These are phyloP conservation scores for Seladonia tumulorum DNA, from an alignment of 2,888 invertebrate species.

Conservation along the genomic window DNA sequence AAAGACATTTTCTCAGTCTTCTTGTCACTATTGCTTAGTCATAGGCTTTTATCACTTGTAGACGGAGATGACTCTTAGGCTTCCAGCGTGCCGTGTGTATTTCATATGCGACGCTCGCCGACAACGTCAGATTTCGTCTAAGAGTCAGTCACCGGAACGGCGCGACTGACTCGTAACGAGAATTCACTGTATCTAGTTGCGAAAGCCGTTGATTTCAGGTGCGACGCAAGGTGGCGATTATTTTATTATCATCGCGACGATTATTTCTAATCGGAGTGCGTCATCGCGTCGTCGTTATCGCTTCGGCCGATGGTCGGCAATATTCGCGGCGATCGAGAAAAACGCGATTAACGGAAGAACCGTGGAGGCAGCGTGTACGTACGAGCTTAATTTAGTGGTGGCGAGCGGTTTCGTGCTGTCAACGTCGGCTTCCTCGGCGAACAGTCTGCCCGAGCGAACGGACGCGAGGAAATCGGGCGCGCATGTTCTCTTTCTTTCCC, in stretches of 20 bases:
- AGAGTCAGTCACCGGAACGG: no score
- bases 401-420: slow-evolving; percentile 14
- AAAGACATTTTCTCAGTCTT: no score
- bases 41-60: no score
- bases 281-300: not conserved
- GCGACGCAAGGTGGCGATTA: not conserved
- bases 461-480: slow-evolving; percentile 6
- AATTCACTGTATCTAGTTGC: no score
- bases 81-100: no score
- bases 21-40: no score
- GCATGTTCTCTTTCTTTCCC: not conserved
- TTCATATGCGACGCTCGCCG: no score
- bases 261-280: not conserved
- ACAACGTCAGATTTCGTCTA: no score
- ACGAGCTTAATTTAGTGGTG: slow-evolving; percentile 11
- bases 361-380: not conserved
- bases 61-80: no score
- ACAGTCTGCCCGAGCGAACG: not conserved
- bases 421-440: slow-evolving; percentile 15
- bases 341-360: slow-evolving; percentile 7
- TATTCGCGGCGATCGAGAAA: slow-evolving; percentile 2
- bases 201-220: not conserved
- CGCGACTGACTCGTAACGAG: no score
- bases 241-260: not conserved
- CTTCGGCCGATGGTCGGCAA: not conserved